Base-by-base conservation (phyloP, 1,140 invertebrate genomes). In the Bombus superbus region DNA sequence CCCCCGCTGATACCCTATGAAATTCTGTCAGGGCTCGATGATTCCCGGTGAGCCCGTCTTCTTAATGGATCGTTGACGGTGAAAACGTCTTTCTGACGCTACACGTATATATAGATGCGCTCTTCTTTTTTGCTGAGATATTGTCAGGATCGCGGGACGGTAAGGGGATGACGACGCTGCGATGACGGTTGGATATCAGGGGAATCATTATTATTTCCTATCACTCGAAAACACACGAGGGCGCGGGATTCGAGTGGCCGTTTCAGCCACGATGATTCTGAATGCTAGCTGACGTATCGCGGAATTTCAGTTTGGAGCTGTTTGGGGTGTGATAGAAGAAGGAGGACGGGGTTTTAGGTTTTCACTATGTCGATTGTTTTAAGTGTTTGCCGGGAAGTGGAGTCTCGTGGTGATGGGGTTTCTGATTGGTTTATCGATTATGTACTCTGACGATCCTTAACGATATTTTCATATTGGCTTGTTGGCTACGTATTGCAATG, bases 11-110 rank as follows among this genome's bases (percentile, higher is more conserved):
- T 59, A 44, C 64, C 47, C 64, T 59, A 59, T 44, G 64, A 38
- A 78, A 71, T 78, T 42, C 44, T 15, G 42, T n/a, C 69, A 25
- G 38, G 64, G 28, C 59, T 47, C 40, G 75, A 83, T 78, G 73
- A 71, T 69, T 78, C 81, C 47, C 59, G 32, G 42, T 15, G 47
- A 72, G 59, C 62, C 38, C 75, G 74, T 83, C 81, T 32, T 68
- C 64, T 83, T 83, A 77, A 83, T 53, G 64, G 72, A 77, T 83
- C 72, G 74, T 69, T 77, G 81, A 66, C 74, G 64, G 44, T 62
- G 66, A 62, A 69, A 32, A n/a, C 73, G 59, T 83, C 81, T 76
- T 77, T 77, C 75, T 62, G 57, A 77, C 57, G 57, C 22, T 9
- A 59, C 10, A 59, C 28, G 28, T 59, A 59, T 59, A 59, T 28